Conservation (phyloP, 2,888 invertebrate genomes). For the Metopia argyrocephala region DNA sequence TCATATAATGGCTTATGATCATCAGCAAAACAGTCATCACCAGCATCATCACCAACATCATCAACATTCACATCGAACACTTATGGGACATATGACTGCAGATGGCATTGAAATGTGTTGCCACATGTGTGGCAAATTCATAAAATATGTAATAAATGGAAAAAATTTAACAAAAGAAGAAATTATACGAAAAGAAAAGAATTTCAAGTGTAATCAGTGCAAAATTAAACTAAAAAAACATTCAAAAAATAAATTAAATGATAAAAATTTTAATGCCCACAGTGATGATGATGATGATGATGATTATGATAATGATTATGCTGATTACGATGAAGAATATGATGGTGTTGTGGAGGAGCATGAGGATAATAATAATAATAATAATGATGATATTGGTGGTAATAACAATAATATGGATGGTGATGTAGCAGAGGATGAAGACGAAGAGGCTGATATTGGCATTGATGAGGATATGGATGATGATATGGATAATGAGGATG, state of each 20-base stretch:
- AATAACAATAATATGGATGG: conserved; percentile 69
- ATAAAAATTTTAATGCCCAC: conserved; percentile 64
- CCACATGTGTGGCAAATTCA: conserved; percentile 73
- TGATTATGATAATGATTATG: too few relatives aligned
- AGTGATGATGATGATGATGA: conserved; percentile 73
- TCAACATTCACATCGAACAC: conserved; percentile 29
- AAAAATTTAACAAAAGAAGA: conserved; percentile 70
- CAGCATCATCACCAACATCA: conserved; percentile 34
- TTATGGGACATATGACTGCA: conserved; percentile 61
- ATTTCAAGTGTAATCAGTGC: conserved; percentile 76
- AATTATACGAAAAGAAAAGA: conserved; percentile 68
- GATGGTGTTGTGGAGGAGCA: conserved; percentile 70
- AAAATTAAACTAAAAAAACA: conserved; percentile 52
- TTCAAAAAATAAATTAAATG: conserved; percentile 53
- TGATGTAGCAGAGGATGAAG: conserved; percentile 56
- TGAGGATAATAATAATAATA: conserved; percentile 50
- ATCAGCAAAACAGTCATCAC: conserved; percentile 13
- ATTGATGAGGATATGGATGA: conserved; percentile 69
- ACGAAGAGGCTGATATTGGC: conserved; percentile 69
- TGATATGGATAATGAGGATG: conserved; percentile 67
- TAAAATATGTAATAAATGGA: conserved; percentile 68
- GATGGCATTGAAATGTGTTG: conserved; percentile 73
- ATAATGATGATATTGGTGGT: conserved; percentile 39
- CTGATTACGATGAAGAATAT: conserved; percentile 70
- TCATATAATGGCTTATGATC: conserved; percentile 53